Base-by-base conservation (phyloP, 2,797 vertebrate species). In the Coendou prehensilis region DNA sequence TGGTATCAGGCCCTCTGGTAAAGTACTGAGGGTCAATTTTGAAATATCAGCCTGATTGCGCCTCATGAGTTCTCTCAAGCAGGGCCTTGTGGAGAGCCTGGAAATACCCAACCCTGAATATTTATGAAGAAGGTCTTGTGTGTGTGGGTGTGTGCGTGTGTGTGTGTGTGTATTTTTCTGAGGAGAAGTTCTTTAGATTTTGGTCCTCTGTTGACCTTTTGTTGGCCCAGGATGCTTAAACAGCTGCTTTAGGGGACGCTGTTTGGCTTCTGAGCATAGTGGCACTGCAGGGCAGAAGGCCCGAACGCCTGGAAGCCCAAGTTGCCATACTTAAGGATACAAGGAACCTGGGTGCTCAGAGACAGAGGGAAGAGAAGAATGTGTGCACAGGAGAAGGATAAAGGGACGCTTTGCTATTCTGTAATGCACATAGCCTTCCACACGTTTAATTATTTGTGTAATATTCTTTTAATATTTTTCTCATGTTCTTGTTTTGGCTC, bases 361-460 rank as follows among this genome's bases (percentile, higher is more conserved):
- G 5, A 61, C 47, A 81, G 63, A 59, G 22, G 20, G 52, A 91
- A 50, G 45, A 63, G 69, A 56, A 41, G 67, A 67, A 37, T 8
- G 2, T 64, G 30, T 64, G 28, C 33, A 26, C 64, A 15, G 4
- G 23, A 67, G 28, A 11, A 26, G 5, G 2, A 28, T 41, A 71
- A 83, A 87, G 47, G 14, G 13, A 52, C n/a, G 22, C 5, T 47
- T 28, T n/a, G 17, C 37, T 82, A 6, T 67, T 85, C n/a, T 22
- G 18, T 33, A 57, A 69, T 26, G 22, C 15, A 30, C 1, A 4
- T 6, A 63, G 45, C 45, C 33, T 87, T 37, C 64, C 8, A 1
- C n/a, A 37, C 88, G 37, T 88, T 80, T 90, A 79, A 56, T 87
- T 93, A 50, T 83, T 73, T 90, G 52, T 52, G 50, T 89, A 22